These are phyloP conservation scores for Arctocebus calabarensis DNA, from an alignment of 2,797 vertebrate species.

Conservation along the genomic window DNA sequence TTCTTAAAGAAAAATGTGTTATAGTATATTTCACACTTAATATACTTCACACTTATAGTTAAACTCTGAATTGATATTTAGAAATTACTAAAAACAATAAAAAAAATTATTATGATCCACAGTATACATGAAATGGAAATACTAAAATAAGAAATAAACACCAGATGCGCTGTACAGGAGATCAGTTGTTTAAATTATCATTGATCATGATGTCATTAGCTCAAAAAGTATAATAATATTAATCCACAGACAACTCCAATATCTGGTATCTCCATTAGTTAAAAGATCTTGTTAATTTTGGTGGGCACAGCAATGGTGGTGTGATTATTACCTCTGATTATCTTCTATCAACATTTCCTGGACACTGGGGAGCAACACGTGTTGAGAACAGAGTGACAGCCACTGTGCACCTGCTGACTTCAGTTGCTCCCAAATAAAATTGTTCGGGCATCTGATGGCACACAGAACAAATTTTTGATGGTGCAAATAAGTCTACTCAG, in stretches of 20 bases:
- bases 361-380: neutral
- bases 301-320: neutral
- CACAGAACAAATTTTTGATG: neutral
- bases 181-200: neutral
- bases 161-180: neutral
- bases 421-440: slow-evolving; percentile 27
- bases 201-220: neutral
- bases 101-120: neutral
- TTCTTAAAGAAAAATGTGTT: neutral
- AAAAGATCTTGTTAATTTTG: neutral
- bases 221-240: neutral
- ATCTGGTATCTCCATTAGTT: neutral
- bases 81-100: neutral
- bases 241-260: neutral
- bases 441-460: neutral
- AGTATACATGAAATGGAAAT: neutral
- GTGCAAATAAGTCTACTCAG: neutral
- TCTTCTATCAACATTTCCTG: neutral
- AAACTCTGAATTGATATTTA: neutral
- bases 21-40: neutral
- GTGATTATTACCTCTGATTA: neutral
- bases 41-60: neutral
- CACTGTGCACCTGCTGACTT: neutral
- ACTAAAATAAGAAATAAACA: neutral
- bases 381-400: neutral